Conservation (phyloP, 2,797 vertebrate genomes). For the Australoheros facetus region DNA sequence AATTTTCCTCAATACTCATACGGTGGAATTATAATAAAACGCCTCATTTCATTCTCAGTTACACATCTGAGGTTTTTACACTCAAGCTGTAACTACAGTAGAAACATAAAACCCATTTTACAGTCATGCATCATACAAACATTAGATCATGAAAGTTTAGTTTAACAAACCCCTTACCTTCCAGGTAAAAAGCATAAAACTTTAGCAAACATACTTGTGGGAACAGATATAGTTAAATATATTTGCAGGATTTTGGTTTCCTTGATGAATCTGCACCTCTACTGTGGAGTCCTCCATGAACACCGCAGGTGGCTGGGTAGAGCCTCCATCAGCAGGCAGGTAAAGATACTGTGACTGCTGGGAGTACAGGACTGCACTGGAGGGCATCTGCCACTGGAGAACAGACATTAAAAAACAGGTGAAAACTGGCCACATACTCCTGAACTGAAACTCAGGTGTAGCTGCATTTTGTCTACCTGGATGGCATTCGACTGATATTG, state of each 20-base stretch:
- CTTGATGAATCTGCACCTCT: constrained; percentile 41
- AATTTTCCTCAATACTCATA: not conserved
- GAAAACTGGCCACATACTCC: not conserved
- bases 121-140: not conserved
- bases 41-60: not conserved
- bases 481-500: constrained; percentile 31
- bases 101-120: not conserved
- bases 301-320: constrained; percentile 21
- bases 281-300: constrained; percentile 35
- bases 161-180: too few species aligned
- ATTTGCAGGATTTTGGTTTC: not conserved
- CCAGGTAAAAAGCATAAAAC: too few species aligned
- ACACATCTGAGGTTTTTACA: not conserved
- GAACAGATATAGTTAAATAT: not conserved
- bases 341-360: constrained; percentile 65
- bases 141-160: too few species aligned
- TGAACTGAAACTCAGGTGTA: not conserved
- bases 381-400: constrained; percentile 48
- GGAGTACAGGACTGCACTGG: constrained; percentile 46
- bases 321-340: constrained; percentile 45
- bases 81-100: not conserved
- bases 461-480: constrained; percentile 25
- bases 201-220: not conserved
- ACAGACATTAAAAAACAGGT: not conserved
- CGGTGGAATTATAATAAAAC: fast-evolving